Evolutionary conservation across 2,113 vertebrate species (phyloP).

Genomic region (Triplophysa tibetana): DNA sequence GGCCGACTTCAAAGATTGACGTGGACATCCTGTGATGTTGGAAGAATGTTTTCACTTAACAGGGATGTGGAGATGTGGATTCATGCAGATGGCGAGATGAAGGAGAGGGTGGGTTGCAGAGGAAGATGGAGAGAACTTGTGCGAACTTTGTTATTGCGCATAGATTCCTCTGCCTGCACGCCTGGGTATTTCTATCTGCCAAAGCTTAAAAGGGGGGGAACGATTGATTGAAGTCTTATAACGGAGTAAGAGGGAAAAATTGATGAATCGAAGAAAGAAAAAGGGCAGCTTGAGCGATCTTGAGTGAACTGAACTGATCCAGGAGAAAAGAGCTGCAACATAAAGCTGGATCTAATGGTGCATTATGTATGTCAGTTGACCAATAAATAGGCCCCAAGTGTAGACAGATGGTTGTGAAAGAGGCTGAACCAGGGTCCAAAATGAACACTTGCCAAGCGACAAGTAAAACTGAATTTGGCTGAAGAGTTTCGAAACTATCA

Average conservation of each 20-base stretch:
- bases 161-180: not conserved
- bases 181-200: not conserved
- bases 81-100: constrained; percentile 22
- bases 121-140: constrained; percentile 1
- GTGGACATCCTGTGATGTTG: constrained; percentile 31
- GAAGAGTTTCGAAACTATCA: no score
- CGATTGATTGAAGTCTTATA: not conserved
- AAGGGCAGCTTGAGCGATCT: not conserved
- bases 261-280: not conserved
- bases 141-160: not conserved
- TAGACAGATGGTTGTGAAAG: not conserved
- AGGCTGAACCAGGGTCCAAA: constrained; percentile 10
- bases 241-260: not conserved
- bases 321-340: not conserved
- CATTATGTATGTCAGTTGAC: constrained; percentile 32
- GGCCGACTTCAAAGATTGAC: constrained; percentile 27
- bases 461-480: not conserved
- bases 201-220: not conserved
- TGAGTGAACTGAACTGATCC: not conserved
- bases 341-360: not conserved
- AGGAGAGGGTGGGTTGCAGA: not conserved
- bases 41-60: constrained; percentile 18
- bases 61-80: not conserved
- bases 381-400: constrained; percentile 9
- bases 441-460: not conserved